Evolutionary conservation across 92 coral and sea anemone genomes (phyloP).

Genomic region (Umimayanthus chanpuru): DNA sequence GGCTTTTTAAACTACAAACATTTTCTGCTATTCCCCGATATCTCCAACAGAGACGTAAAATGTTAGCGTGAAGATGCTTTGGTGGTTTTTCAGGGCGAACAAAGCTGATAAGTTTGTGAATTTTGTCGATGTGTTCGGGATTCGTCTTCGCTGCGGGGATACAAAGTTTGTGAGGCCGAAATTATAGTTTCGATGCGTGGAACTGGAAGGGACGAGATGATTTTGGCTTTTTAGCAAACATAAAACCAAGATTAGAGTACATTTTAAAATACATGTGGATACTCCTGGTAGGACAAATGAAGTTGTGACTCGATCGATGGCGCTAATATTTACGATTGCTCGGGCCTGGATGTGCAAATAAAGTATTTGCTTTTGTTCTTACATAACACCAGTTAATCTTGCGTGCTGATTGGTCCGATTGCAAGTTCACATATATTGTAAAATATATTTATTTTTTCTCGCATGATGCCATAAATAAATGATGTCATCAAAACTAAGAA

Average conservation of each 20-base stretch:
- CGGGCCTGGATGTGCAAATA: conserved; percentile 22
- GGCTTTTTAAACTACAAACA: conserved; percentile 34
- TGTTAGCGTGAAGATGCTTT: conserved; percentile 20
- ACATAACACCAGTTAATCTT: conserved; percentile 33
- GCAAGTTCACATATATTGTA: conserved; percentile 36
- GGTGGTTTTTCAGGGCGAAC: conserved; percentile 35
- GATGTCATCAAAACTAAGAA: conserved; percentile 14
- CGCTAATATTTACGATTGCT: too few species aligned
- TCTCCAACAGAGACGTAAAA: conserved; percentile 28
- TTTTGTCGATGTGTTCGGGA: conserved; percentile 23
- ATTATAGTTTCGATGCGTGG: conserved; percentile 3
- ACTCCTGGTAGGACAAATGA: too few species aligned
- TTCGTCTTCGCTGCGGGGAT: conserved; percentile 19
- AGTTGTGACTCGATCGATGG: too few species aligned
- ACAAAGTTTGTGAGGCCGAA: conserved; percentile 23
- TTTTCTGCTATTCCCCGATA: conserved; percentile 23
- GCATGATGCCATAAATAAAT: background rate
- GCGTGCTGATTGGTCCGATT: conserved; percentile 37
- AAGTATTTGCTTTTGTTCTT: conserved; percentile 40
- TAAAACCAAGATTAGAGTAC: too few species aligned
- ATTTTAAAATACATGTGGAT: too few species aligned
- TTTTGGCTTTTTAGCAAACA: too few species aligned
- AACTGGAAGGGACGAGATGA: too few species aligned
- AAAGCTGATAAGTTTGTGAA: conserved; percentile 41
- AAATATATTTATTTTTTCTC: conserved; percentile 24